phyloP scores from a whole-genome alignment of 2,113 vertebrate genomes.

The Callaeas wilsoni region DNA sequence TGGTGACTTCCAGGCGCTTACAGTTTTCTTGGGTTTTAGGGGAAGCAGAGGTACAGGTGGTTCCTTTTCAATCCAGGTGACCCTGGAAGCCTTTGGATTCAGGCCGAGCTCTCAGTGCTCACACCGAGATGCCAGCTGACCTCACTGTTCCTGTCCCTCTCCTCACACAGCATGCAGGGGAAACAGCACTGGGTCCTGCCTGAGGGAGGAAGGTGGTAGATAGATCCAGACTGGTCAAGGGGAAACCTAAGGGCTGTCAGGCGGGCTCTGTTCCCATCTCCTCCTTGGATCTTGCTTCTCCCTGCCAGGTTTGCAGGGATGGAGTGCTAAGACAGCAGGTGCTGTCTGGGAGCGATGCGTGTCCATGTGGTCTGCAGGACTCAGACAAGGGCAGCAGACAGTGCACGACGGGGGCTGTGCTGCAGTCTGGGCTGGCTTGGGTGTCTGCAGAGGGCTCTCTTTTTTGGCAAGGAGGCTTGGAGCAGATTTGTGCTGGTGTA shows the following conservation, averaged over 20 bases:
- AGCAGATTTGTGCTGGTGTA: neutral
- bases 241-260: neutral
- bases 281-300: neutral
- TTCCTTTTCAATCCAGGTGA: neutral
- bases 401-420: neutral
- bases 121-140: neutral
- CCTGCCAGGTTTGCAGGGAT: neutral
- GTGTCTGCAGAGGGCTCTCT: neutral
- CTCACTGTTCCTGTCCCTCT: neutral
- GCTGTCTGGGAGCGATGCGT: neutral
- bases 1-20: neutral
- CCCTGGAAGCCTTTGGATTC: rapidly evolving
- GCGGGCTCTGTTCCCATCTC: neutral
- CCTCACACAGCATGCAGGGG: rapidly evolving
- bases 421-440: neutral
- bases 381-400: conserved; percentile 20
- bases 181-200: neutral
- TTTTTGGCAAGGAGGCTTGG: neutral
- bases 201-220: neutral
- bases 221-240: neutral
- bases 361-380: neutral
- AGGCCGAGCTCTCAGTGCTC: neutral
- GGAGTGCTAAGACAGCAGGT: neutral
- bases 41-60: neutral
- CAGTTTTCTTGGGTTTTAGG: neutral